A percentile compares a stretch with the other conserved stretches of the same genome.
Conservation (phyloP, 35 echinoderm and acorn worm species). For the Amphiura filiformis region DNA sequence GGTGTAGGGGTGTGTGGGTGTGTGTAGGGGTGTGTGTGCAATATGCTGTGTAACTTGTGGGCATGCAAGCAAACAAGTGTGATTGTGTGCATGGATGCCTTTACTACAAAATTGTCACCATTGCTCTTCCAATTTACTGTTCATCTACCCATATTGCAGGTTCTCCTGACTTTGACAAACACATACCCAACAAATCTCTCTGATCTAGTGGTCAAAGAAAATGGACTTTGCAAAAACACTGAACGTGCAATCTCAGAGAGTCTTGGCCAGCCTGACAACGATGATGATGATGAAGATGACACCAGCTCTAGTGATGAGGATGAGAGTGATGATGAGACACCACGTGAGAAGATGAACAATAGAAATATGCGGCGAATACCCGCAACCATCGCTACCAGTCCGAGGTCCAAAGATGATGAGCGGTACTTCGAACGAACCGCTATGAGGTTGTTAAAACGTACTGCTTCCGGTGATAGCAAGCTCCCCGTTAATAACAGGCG, state of each 20-base stretch:
- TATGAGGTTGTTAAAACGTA: conserved; percentile 19
- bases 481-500: not conserved
- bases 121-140: too few species aligned
- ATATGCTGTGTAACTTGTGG: too few species aligned
- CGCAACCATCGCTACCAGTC: not conserved
- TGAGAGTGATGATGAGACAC: not conserved
- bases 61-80: too few species aligned
- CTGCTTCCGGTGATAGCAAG: not conserved
- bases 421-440: conserved; percentile 21
- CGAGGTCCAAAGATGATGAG: not conserved
- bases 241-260: conserved; percentile 14
- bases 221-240: not conserved
- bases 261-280: not conserved
- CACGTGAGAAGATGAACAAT: not conserved
- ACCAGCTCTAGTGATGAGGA: conserved; percentile 1
- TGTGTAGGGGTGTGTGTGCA: too few species aligned
- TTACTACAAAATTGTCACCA: too few species aligned
- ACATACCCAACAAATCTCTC: not conserved
- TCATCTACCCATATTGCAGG: too few species aligned
- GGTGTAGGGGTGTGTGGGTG: too few species aligned
- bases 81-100: too few species aligned
- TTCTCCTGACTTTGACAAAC: conserved; percentile 5
- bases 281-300: conserved; percentile 6
- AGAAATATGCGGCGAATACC: not conserved
- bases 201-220: conserved; percentile 24